Base-by-base conservation (phyloP, 92 coral and sea anemone species). In the Phymanthus crucifer region DNA sequence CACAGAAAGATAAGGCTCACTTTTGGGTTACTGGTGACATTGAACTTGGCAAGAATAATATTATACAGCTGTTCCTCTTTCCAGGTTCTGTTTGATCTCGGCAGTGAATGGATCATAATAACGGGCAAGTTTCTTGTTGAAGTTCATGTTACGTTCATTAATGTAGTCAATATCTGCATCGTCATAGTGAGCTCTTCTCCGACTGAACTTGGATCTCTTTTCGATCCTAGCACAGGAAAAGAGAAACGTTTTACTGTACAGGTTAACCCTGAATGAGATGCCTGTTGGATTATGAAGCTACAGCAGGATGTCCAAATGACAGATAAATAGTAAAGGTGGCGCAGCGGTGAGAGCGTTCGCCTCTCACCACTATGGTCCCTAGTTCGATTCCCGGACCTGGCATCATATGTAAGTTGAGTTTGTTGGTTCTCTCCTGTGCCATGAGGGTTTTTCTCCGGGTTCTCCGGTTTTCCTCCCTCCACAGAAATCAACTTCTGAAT, bases 101-200 rank as follows among this genome's bases (percentile, higher is more conserved):
- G 98, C 89, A 18, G 99, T 96, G 71, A 93, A 96, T 74, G 97
- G 99, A 71, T 96, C 99, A 74, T 96, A 96, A 71, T 91, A 96
- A 10, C 99, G 88, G 17, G 99, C 91, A 37, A 96, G 88, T 72
- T 96, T 96, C 94, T 91, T 91, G 94, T 96, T 96, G 93, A 96
- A 96, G 66, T 96, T 93, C 99, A 89, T 96, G 80, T 96, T 96
- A 33, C 99, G 91, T 46, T 96, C 99, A 87, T 96, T 96, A 81
- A 96, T 96, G 87, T 90, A 96, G 83, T 94, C 97, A 47, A 96
- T 93, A 77, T 94, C 99, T 19, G 96, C 98, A 74, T 96, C 99
- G 54, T 96, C 99, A 74, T 86, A 87, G 57, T 91, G 94, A 50
- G 99, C 96, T 77, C 98, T 85, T 36, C 99, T 83, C 5, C 99